Evolutionary conservation across 2,888 invertebrate species (phyloP).

Genomic region (Eristalis intricaria): DNA sequence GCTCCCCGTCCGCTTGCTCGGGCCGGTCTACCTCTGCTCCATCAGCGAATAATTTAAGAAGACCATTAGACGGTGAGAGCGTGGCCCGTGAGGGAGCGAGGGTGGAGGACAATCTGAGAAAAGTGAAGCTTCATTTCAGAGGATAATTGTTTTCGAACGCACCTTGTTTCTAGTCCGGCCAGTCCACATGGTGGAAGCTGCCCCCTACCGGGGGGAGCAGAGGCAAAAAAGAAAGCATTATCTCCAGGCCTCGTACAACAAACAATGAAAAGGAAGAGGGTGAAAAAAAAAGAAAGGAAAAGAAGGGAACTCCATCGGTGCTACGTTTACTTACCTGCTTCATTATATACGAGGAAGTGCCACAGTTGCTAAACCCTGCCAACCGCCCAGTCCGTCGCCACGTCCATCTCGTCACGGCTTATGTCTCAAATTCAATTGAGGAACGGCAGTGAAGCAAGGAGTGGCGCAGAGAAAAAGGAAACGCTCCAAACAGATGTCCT

Average conservation of each 20-base stretch:
- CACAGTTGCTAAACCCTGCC: neutral
- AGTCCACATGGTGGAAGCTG: slow-evolving; percentile 38
- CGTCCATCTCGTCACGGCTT: neutral
- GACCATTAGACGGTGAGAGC: slow-evolving; percentile 32
- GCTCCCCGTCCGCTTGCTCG: neutral
- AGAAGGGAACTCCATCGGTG: slow-evolving; percentile 14
- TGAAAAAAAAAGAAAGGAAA: neutral
- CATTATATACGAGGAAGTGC: slow-evolving; percentile 32
- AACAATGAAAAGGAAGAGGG: slow-evolving; percentile 34
- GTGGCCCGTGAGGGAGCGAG: neutral
- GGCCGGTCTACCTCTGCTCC: neutral
- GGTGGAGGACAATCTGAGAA: slow-evolving; percentile 14
- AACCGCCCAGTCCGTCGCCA: neutral
- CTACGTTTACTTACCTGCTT: slow-evolving; percentile 59
- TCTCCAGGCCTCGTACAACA: slow-evolving; percentile 32
- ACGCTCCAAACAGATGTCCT: slow-evolving; percentile 42
- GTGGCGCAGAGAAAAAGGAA: neutral
- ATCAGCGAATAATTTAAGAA: slow-evolving; percentile 33
- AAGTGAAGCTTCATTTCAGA: slow-evolving; percentile 32
- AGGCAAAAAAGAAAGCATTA: slow-evolving; percentile 28
- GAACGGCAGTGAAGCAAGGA: neutral
- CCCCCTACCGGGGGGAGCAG: too few species aligned
- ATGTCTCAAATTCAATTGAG: slow-evolving; percentile 39
- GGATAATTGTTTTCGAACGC: slow-evolving; percentile 57
- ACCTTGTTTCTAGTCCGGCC: neutral